phyloP scores from a whole-genome alignment of 1,140 invertebrate species.

The Penaeus indicus region DNA sequence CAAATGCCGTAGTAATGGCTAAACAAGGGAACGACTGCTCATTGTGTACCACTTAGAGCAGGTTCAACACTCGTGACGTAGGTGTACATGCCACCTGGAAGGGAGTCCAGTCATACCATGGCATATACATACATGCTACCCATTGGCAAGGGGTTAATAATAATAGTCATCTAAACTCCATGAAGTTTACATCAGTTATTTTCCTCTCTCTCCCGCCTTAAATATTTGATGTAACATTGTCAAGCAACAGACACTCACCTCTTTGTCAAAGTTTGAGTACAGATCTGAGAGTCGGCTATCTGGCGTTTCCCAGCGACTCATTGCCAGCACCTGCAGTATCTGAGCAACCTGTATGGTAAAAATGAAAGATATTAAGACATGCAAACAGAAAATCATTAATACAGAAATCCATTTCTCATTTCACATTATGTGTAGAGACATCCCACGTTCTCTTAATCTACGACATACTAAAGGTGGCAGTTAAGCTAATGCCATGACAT shows the following conservation, averaged over 20 bases:
- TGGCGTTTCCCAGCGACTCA: constrained; percentile 85
- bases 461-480: too few species aligned
- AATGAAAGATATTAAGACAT: constrained; percentile 36
- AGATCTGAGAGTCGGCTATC: constrained; percentile 81
- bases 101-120: too few species aligned
- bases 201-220: too few species aligned
- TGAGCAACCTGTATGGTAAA: constrained; percentile 75
- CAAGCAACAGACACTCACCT: constrained; percentile 76
- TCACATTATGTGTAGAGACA: too few species aligned
- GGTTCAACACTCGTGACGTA: too few species aligned
- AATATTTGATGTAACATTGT: background rate
- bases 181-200: background rate
- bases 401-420: background rate
- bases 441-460: too few species aligned
- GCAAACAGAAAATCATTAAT: constrained; percentile 54
- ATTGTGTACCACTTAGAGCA: too few species aligned
- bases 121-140: too few species aligned
- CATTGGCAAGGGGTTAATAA: too few species aligned
- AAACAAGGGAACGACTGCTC: too few species aligned
- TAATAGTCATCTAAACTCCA: background rate
- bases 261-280: constrained; percentile 83
- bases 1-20: too few species aligned
- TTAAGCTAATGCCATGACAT: background rate
- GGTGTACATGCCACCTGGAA: too few species aligned
- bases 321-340: constrained; percentile 90